Base-by-base conservation (phyloP, 2,113 vertebrate species). In the Empidonax alnorum region DNA sequence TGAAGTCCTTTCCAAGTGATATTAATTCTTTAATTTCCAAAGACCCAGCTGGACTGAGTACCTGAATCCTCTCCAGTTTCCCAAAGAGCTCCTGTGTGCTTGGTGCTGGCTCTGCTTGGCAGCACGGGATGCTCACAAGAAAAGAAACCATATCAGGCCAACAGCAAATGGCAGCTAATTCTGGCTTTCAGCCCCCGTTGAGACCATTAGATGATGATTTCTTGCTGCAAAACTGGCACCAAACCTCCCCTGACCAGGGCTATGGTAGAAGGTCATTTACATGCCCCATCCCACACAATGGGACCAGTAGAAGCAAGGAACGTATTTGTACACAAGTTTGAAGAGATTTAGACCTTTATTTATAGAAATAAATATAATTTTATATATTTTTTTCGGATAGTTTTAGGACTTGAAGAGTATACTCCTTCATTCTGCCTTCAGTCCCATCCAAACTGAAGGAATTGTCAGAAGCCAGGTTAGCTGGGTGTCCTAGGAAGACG, bases 181-280 rank as follows among this genome's bases (percentile, higher is more conserved):
- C 76, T 94, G 90, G 44, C 72, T 95, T 88, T 80, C n/a, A 69
- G 61, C 14, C 67, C 24, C 56, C 8, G 7, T 0, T 72, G 27
- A 92, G 62, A 37, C 76, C 66, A 76, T 92, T 84, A 87, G 85
- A 72, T 77, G 46, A 90, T 87, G 65, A 94, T 92, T 87, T 94
- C 66, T 79, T 94, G 28, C 80, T 66, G 65, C 66, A 79, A 66
- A 94, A 23, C 18, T 94, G 90, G 92, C 90, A 93, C 14, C 0
- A 2, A 75, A 75, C n/a, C 18, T 75, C 12, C 46, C 22, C 3
- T 12, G 61, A 84, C 31, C 69, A 44, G 20, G 2, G 4, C 14
- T 76, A 4, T 18, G 52, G 35, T 23, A 84, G 75, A 90, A 90
- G 85, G 59, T 86, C 82, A 77, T 72, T 84, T 68, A 41, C 12